Evolutionary conservation across 30 jellyfish, hydroid and myxozoan species (phyloP), one percentile per base, ranked within the genome.

Genomic region (Hydractinia symbiolongicarpus): DNA sequence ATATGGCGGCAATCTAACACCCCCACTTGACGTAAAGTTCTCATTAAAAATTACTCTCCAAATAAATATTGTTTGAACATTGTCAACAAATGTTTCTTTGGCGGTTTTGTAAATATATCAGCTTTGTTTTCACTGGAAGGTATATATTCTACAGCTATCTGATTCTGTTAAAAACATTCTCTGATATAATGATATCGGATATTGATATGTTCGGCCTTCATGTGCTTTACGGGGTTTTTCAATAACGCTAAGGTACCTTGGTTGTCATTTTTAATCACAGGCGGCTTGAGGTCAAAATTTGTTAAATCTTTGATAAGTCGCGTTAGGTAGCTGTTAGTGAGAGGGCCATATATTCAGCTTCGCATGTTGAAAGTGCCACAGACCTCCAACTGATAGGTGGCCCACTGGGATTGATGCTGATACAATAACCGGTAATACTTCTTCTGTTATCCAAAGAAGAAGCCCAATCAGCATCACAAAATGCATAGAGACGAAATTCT

Each of bases 111-210:
- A n/a, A n/a, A n/a, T n/a, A n/a, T n/a, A n/a, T n/a, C n/a, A n/a
- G n/a, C n/a, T n/a, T n/a, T n/a, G n/a, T n/a, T n/a, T n/a, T n/a
- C n/a, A n/a, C n/a, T n/a, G n/a, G n/a, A n/a, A n/a, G n/a, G n/a
- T n/a, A n/a, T n/a, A n/a, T n/a, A n/a, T n/a, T n/a, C n/a, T n/a
- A n/a, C n/a, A n/a, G n/a, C n/a, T n/a, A n/a, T n/a, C n/a, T n/a
- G n/a, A n/a, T n/a, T n/a, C n/a, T n/a, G n/a, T n/a, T n/a, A n/a
- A n/a, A n/a, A 62, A 50, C 73, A 62, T 62, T 62, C 73, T n/a
- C 73, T 44, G 21, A 62, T 62, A 9, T 62, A 62, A 50, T 62
- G 73, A 9, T 62, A 62, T n/a, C 73, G 73, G 21, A 62, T 62
- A 50, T 62, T 50, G 21, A 62, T 62, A 9, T 62, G 73, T 9